Evolutionary conservation across 2,888 invertebrate species (phyloP).

Genomic region (Danaus chrysippus): DNA sequence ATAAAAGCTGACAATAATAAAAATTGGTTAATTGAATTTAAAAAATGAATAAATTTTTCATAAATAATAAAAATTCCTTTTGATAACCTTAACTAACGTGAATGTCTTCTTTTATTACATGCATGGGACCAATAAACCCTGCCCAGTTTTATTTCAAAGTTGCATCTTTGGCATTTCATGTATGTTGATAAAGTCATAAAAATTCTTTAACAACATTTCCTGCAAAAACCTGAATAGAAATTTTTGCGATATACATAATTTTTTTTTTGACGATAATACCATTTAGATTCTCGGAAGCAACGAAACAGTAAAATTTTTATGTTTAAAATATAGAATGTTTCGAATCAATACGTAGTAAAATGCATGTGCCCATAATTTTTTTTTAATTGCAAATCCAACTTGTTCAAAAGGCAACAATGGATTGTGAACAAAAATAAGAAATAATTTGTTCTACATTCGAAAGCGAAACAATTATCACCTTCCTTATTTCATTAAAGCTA

Average conservation of each 20-base stretch:
- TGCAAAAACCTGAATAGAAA: not conserved
- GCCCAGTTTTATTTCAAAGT: constrained; percentile 36
- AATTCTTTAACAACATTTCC: constrained; percentile 22
- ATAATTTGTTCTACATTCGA: constrained; percentile 25
- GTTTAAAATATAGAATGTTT: constrained; percentile 22
- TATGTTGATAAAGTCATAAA: constrained; percentile 35
- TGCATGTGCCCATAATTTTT: constrained; percentile 25
- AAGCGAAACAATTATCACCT: constrained; percentile 23
- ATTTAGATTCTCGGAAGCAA: no score
- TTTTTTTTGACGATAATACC: no score
- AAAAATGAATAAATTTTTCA: no score
- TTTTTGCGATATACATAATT: no score
- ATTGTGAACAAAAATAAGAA: constrained; percentile 28
- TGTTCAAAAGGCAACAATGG: constrained; percentile 23
- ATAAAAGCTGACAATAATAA: no score
- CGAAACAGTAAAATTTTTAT: not conserved
- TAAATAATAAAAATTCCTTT: not conserved
- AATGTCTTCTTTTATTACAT: constrained; percentile 38
- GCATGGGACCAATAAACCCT: constrained; percentile 40
- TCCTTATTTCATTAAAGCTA: not conserved
- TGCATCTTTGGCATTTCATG: constrained; percentile 37
- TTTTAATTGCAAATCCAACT: constrained; percentile 28
- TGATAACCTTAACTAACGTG: constrained; percentile 28
- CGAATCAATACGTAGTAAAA: constrained; percentile 23
- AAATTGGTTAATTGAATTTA: no score